Base-by-base conservation (phyloP, 2,888 invertebrate genomes). In the Standfussiana lucernea region DNA sequence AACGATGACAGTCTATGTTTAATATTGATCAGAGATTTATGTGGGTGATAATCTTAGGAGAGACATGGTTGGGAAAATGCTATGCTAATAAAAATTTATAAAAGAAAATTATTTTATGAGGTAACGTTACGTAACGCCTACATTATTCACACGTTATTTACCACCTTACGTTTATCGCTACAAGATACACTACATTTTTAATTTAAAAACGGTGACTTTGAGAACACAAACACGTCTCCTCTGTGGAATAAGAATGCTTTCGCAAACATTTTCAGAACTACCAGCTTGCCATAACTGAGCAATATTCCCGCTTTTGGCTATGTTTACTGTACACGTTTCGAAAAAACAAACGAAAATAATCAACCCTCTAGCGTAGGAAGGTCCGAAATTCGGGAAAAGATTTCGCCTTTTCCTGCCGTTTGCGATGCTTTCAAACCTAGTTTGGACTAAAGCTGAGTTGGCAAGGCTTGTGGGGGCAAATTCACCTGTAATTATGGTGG, bases 401-500 rank as follows among this genome's bases (percentile, higher is more conserved):
- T 72, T 82, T 72, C n/a, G 15, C 74, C 59, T 47, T 78, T 85
- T 28, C 21, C n/a, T 32, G 64, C 18, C 61, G 50, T 79, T 80
- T 67, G 59, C 73, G 37, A 71, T 50, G 74, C 68, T 79, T 86
- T 80, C 69, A 72, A 82, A 75, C 62, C 65, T 66, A 68, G 77
- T 71, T 73, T 76, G 75, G 56, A 71, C 67, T 71, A 64, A 71
- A 85, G 82, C 89, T 86, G 86, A 88, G 75, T 88, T 66, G 42
- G 79, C 84, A 83, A 73, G 74, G 81, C 78, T 82, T 77, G 83
- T 86, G 84, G 87, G 78, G 81, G 86, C 86, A 76, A 84, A 83
- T 81, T 85, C 87, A 83, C 80, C 79, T 84, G 86, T 85, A 89
- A 91, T 90, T 89, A 90, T 85, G 86, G 85, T 75, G 80, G 80